These are phyloP conservation scores for Microcebus murinus DNA, from an alignment of 2,113 vertebrate genomes.

Conservation along the genomic window DNA sequence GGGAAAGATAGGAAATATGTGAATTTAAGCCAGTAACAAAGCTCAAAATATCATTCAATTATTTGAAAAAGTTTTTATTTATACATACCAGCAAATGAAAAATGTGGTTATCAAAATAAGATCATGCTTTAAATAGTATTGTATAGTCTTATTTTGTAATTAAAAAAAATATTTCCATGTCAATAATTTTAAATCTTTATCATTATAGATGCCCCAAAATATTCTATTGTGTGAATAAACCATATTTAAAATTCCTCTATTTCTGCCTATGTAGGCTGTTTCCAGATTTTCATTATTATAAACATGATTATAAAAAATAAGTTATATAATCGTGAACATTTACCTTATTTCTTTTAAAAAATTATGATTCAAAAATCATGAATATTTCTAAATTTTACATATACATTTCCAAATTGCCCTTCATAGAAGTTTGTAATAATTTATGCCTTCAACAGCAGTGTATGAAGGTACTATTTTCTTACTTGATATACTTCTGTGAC, in stretches of 20 bases:
- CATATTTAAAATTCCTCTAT: not conserved
- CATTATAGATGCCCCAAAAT: not conserved
- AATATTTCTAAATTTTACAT: conserved; percentile 46
- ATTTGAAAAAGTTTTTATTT: not conserved
- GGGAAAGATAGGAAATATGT: not conserved
- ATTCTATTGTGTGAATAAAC: not conserved
- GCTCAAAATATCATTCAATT: not conserved
- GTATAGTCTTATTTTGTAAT: not conserved
- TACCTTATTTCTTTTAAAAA: conserved; percentile 17
- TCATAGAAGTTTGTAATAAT: not conserved
- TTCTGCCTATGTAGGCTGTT: not conserved
- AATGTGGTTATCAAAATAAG: not conserved
- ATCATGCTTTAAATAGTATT: not conserved
- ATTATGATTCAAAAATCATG: not conserved
- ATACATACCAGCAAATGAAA: not conserved
- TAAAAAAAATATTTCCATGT: not conserved
- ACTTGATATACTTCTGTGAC: not conserved
- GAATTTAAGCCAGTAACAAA: not conserved
- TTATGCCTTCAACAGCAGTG: not conserved
- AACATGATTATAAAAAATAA: conserved; percentile 26
- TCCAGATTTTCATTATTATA: not conserved
- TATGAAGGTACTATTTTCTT: not conserved
- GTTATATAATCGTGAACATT: not conserved
- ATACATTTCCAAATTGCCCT: conserved; percentile 8
- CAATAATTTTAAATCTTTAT: conserved; percentile 1